Base-by-base conservation (phyloP, 2,888 invertebrate genomes). In the Agrochola litura region DNA sequence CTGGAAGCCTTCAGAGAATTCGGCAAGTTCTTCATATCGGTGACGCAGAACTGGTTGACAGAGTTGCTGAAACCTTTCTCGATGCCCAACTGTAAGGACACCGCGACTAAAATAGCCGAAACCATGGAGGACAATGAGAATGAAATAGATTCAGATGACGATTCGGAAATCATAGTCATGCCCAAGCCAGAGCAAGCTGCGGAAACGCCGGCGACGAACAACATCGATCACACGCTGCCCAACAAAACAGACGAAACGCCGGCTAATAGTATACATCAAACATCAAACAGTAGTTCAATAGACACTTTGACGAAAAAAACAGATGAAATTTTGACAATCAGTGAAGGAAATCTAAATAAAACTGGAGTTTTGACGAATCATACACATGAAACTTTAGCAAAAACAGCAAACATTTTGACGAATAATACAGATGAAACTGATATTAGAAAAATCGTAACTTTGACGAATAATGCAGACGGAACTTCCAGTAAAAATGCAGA, bases 1-100 rank as follows among this genome's bases (percentile, higher is more conserved):
- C 25, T 83, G 8, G 81, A 86, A 0, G 73, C 73, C 3, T 95
- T 93, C 83, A 84, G 86, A 37, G 92, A 93, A 22, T 94, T 95
- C 76, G 95, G 94, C 3, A 91, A 89, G 73, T 95, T 94, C 86
- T 92, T 92, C 79, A 84, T 90, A 25, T 86, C 91, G 3, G 82
- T 89, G 4, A 81, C 93, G 82, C 91, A 92, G 49, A 83, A 77
- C 52, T 95, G 95, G 95, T 89, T 92, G 52, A 74, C 82, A 3
- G 84, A 84, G 6, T 82, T 94, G 46, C 58, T 94, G 63, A 88
- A 81, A 65, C 90, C 91, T 9, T 80, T 90, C 77, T 84, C 89
- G n/a, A 79, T 78, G 81, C 80, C 89, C 6, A 76, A 81, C 37
- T 83, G 83, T 43, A 88, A 84, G 12, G 87, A 89, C 77, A 82